Percentiles rank a stretch among this genome's conserved stretches.
phyloP scores from a whole-genome alignment of 2,797 vertebrate species.

The Gambelia wislizenii region DNA sequence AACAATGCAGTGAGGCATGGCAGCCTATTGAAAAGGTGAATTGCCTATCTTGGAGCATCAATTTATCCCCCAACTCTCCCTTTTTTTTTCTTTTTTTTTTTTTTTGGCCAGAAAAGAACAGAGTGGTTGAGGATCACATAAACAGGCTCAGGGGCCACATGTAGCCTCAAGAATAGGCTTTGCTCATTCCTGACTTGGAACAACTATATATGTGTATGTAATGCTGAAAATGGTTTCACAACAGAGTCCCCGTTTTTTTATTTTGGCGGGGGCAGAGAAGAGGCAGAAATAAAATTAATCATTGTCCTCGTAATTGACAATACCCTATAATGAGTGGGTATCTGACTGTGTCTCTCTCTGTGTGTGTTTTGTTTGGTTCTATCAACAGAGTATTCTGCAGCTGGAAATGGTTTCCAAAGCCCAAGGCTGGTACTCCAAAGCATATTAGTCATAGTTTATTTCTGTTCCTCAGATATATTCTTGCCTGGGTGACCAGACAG shows the following conservation, averaged over 20 bases:
- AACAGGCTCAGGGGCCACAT: too few relatives aligned
- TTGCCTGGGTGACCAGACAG: slow-evolving; percentile 56
- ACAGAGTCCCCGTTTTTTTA: background rate
- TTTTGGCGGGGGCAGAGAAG: too few relatives aligned
- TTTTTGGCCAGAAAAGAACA: too few relatives aligned
- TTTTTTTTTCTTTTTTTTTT: too few relatives aligned
- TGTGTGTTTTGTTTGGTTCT: slow-evolving; percentile 43
- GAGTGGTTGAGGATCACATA: too few relatives aligned
- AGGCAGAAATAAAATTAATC: too few relatives aligned
- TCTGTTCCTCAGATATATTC: slow-evolving; percentile 54
- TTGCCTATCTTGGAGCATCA: too few relatives aligned
- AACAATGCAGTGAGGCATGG: too few relatives aligned
- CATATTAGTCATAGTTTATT: slow-evolving; percentile 66
- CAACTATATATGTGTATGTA: background rate
- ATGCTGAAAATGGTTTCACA: background rate
- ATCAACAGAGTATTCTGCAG: slow-evolving; percentile 62
- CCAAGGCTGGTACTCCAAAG: slow-evolving; percentile 52
- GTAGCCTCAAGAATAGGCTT: too few relatives aligned
- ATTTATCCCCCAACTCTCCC: too few relatives aligned
- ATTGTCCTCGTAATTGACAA: background rate
- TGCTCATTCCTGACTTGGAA: background rate
- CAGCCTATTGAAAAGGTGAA: too few relatives aligned
- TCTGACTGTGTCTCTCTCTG: rapidly evolving
- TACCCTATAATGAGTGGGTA: background rate
- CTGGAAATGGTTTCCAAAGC: slow-evolving; percentile 55